Conservation (phyloP, 2,888 invertebrate genomes). For the Dorcus parallelipipedus region DNA sequence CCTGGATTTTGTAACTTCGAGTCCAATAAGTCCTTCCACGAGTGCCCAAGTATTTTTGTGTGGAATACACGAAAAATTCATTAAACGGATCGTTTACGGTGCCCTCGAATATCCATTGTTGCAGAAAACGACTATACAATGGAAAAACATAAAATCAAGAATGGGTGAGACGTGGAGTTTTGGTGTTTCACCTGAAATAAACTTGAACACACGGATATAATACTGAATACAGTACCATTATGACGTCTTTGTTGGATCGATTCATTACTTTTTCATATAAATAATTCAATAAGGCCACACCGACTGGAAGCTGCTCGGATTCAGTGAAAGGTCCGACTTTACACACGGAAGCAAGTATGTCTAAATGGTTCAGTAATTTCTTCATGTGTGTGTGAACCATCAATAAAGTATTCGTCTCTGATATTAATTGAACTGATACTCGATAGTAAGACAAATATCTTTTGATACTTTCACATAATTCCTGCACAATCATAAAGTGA, state of each 20-base stretch:
- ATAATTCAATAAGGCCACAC: constrained; percentile 62
- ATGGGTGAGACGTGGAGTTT: not conserved
- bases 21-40: constrained; percentile 67
- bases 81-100: constrained; percentile 73
- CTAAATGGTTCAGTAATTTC: constrained; percentile 53
- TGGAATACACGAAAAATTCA: constrained; percentile 80
- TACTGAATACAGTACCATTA: constrained; percentile 54
- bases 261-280: constrained; percentile 61
- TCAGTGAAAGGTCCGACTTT: constrained; percentile 47
- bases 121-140: constrained; percentile 58
- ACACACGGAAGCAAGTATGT: constrained; percentile 55
- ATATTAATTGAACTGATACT: constrained; percentile 42
- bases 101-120: constrained; percentile 85
- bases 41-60: constrained; percentile 62
- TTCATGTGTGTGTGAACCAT: constrained; percentile 47
- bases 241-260: constrained; percentile 56
- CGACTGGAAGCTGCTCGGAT: constrained; percentile 43
- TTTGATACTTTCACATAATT: constrained; percentile 59
- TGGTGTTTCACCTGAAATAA: constrained; percentile 39
- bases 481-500: constrained; percentile 45
- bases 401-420: constrained; percentile 35
- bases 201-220: constrained; percentile 46
- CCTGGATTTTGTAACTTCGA: constrained; percentile 56
- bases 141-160: not conserved
- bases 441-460: constrained; percentile 60